Percentiles rank a stretch among this genome's conserved stretches.
Conservation (phyloP, 2,888 invertebrate species). For the Timandra comae region DNA sequence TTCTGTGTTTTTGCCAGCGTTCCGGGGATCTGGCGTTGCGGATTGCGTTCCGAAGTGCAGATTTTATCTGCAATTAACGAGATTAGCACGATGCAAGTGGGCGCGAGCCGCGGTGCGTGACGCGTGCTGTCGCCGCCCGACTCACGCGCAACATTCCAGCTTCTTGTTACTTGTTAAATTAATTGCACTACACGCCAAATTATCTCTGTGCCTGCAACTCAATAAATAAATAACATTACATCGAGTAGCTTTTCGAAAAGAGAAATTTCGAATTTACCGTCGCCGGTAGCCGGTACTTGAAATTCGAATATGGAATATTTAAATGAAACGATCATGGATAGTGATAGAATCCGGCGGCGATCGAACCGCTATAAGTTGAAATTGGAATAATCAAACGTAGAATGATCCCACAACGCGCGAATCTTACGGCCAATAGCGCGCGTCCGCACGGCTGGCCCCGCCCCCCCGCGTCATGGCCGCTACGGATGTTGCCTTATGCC, state of each 20-base stretch:
- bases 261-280: no score
- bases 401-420: slow-evolving; percentile 37
- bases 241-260: no score
- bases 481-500: slow-evolving; percentile 54
- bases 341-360: no score
- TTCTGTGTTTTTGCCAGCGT: slow-evolving; percentile 45
- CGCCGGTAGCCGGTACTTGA: no score
- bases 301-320: no score
- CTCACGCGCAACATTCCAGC: slow-evolving; percentile 34
- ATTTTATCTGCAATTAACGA: slow-evolving; percentile 61
- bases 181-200: no score
- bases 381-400: slow-evolving; percentile 36
- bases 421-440: slow-evolving; percentile 61
- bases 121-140: slow-evolving; percentile 22
- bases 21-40: slow-evolving; percentile 41
- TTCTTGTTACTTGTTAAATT: no score
- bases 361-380: no score
- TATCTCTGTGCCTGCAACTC: no score
- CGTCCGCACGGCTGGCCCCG: slow-evolving; percentile 45
- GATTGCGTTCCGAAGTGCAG: slow-evolving; percentile 42
- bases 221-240: no score
- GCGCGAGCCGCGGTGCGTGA: slow-evolving; percentile 34
- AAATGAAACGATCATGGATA: no score
- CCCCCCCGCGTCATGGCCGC: slow-evolving; percentile 67
- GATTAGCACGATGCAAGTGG: slow-evolving; percentile 31